phyloP scores from a whole-genome alignment of 2,888 invertebrate species.

The Dicyrtoma fusca region DNA sequence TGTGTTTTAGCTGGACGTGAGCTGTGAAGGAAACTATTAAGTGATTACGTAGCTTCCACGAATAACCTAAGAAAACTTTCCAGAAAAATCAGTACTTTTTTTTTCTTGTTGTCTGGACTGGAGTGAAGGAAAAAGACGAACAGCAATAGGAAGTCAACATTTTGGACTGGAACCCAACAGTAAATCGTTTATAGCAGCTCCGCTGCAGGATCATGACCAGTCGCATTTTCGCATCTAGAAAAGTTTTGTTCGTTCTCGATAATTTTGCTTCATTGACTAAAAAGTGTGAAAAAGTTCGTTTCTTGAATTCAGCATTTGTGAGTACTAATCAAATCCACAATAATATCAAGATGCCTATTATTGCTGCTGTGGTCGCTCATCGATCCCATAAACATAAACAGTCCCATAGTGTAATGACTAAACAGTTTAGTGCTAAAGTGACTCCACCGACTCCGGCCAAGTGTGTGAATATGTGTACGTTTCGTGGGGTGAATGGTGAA shows the following conservation, averaged over 20 bases:
- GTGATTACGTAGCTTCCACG: too few relatives aligned
- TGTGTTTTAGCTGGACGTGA: too few relatives aligned
- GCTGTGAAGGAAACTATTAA: too few relatives aligned
- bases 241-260: conserved; percentile 15
- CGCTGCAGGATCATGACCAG: conserved; percentile 38
- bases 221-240: conserved; percentile 26
- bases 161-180: too few relatives aligned
- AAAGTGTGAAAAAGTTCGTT: not conserved
- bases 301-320: not conserved
- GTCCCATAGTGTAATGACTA: conserved; percentile 4
- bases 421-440: conserved; percentile 9
- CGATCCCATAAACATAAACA: conserved; percentile 33
- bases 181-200: conserved; percentile 7
- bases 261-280: conserved; percentile 10
- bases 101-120: too few relatives aligned
- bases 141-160: too few relatives aligned
- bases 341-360: conserved; percentile 38
- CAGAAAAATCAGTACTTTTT: too few relatives aligned
- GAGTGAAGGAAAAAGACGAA: too few relatives aligned
- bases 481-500: conserved; percentile 5
- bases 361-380: conserved; percentile 42
- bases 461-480: conserved; percentile 17
- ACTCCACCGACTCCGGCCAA: conserved; percentile 14
- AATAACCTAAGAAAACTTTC: too few relatives aligned
- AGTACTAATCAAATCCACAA: not conserved